Evolutionary conservation across 2,113 vertebrate genomes (phyloP).

Genomic region (Prietella phreatophila): DNA sequence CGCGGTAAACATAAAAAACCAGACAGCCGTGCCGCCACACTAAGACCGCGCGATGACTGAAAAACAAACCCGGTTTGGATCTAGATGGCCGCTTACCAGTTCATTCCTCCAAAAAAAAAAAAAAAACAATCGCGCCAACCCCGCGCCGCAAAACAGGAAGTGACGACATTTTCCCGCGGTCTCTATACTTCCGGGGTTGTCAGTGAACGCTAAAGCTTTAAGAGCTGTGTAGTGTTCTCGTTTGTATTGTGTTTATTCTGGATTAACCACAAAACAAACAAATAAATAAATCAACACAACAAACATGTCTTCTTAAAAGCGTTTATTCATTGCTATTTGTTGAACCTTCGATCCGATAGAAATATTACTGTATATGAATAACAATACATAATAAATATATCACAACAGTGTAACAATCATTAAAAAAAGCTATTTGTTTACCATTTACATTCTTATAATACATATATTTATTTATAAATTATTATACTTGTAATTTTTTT

Average conservation of each 20-base stretch:
- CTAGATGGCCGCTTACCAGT: neutral
- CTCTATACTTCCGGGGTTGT: slow-evolving; percentile 36
- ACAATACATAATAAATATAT: neutral
- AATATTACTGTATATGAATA: neutral
- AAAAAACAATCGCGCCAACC: slow-evolving; percentile 68
- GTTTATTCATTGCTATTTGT: too few species aligned
- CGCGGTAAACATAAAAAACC: neutral
- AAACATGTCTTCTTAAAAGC: neutral
- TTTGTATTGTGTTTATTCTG: neutral
- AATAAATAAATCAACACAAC: neutral
- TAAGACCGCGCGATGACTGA: too few species aligned
- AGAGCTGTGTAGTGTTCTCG: neutral
- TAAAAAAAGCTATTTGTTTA: neutral
- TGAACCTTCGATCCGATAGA: too few species aligned
- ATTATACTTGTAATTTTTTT: too few species aligned
- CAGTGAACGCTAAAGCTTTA: neutral
- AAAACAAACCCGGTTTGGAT: neutral
- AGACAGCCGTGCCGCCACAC: neutral
- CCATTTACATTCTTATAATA: too few species aligned
- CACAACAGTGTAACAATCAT: neutral
- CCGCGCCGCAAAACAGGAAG: slow-evolving; percentile 65
- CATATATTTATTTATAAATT: too few species aligned
- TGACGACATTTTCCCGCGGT: slow-evolving; percentile 77
- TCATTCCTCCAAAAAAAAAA: slow-evolving; percentile 39
- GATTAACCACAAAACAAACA: neutral